Evolutionary conservation across 2,888 invertebrate genomes (phyloP).

Genomic region (Dioctria linearis): DNA sequence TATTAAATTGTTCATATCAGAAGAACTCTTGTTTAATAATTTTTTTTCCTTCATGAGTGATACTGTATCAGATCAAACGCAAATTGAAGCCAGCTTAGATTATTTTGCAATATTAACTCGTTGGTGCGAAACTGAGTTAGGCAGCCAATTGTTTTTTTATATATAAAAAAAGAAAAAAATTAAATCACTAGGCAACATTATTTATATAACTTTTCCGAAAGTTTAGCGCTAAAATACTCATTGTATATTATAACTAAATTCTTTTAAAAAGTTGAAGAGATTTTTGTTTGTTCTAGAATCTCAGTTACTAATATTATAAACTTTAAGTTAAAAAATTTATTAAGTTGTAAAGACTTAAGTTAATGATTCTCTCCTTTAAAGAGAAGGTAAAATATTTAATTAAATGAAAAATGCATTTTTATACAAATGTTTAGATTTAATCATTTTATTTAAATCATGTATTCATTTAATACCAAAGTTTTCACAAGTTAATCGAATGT

Average conservation of each 20-base stretch:
- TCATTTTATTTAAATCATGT: constrained; percentile 22
- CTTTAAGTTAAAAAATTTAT: not conserved
- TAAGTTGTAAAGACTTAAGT: constrained; percentile 18
- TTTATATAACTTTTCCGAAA: constrained; percentile 18
- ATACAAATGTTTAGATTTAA: constrained; percentile 34
- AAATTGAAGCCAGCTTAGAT: constrained; percentile 20
- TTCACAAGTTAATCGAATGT: constrained; percentile 32
- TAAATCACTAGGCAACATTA: constrained; percentile 3
- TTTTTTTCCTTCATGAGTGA: too few relatives aligned
- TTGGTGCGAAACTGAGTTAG: constrained; percentile 52
- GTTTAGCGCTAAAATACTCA: not conserved
- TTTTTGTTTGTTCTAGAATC: constrained; percentile 2
- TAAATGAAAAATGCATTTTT: constrained; percentile 37
- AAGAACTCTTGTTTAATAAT: too few relatives aligned
- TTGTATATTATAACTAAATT: not conserved
- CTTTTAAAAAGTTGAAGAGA: not conserved
- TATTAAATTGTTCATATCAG: too few relatives aligned
- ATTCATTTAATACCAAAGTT: constrained; percentile 50
- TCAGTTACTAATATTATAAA: constrained; percentile 12
- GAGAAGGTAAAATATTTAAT: not conserved
- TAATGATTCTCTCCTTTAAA: not conserved
- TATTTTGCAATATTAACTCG: constrained; percentile 15
- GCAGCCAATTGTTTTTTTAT: constrained; percentile 29
- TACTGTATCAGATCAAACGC: not conserved
- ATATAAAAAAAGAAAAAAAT: constrained; percentile 16